These are phyloP conservation scores for Cyprinodon brontotheroides DNA, from an alignment of 2,113 vertebrate species.

Conservation along the genomic window DNA sequence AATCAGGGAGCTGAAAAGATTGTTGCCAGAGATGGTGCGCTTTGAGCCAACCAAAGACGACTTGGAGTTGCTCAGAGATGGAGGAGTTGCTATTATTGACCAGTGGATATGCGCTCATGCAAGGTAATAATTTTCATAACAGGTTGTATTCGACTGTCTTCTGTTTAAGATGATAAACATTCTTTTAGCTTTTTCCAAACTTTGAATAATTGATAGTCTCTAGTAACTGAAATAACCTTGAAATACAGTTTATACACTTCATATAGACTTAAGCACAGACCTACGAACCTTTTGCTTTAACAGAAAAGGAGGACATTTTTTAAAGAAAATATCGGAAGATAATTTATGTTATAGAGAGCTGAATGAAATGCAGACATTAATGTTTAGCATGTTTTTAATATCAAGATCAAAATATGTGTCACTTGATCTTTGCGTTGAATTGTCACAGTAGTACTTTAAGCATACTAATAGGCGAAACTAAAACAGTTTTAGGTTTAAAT, in stretches of 20 bases:
- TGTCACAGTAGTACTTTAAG: neutral
- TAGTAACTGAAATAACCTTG: neutral
- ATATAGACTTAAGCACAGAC: neutral
- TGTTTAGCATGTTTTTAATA: neutral
- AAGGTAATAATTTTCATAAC: slow-evolving; percentile 75
- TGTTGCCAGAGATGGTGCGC: slow-evolving; percentile 89
- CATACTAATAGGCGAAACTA: neutral
- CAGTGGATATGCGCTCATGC: slow-evolving; percentile 97
- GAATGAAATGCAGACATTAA: neutral
- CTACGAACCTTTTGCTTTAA: neutral
- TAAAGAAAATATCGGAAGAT: neutral
- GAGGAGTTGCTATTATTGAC: slow-evolving; percentile 94
- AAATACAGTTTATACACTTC: neutral
- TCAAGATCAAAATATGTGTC: neutral
- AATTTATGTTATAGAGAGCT: neutral
- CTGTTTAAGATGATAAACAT: neutral
- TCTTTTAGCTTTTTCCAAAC: neutral
- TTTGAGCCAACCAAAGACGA: slow-evolving; percentile 88
- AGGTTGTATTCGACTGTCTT: neutral
- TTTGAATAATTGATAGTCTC: neutral
- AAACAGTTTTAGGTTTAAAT: neutral
- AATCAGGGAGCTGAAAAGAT: slow-evolving; percentile 79
- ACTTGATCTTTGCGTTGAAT: neutral
- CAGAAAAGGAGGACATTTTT: neutral
- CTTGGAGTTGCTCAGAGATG: slow-evolving; percentile 90